Conservation (phyloP, 35 echinoderm and acorn worm species). For the Heliocidaris erythrogramma region DNA sequence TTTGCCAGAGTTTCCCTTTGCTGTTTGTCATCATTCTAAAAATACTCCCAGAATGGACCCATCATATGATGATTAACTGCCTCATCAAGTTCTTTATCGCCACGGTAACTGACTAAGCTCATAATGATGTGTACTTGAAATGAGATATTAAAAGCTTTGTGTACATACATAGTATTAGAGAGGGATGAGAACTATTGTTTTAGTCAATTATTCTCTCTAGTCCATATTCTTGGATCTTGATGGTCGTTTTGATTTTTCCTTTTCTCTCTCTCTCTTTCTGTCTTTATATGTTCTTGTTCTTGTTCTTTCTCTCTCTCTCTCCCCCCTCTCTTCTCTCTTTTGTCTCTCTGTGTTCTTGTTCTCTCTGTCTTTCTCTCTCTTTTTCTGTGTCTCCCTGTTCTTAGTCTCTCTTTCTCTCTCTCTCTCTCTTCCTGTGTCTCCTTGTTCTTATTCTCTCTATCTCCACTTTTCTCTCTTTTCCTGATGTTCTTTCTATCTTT, state of each 20-base stretch:
- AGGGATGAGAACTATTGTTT: neutral
- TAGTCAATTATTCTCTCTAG: neutral
- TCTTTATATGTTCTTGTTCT: too few species aligned
- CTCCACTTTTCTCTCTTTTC: neutral
- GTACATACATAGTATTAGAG: neutral
- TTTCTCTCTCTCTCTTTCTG: neutral
- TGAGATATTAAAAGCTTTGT: neutral
- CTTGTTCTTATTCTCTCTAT: too few species aligned
- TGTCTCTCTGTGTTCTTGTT: neutral
- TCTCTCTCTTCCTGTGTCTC: too few species aligned
- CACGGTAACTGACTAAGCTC: neutral
- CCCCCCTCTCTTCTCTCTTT: neutral
- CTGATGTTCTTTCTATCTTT: too few species aligned
- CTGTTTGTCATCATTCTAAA: neutral
- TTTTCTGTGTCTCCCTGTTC: too few species aligned
- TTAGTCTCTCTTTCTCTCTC: neutral
- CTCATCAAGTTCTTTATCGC: neutral
- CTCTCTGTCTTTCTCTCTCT: neutral
- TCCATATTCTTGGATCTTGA: neutral
- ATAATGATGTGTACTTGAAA: neutral
- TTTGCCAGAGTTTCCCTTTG: neutral
- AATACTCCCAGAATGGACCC: neutral
- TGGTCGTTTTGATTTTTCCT: neutral
- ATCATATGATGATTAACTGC: neutral
- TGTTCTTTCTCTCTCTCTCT: neutral